Evolutionary conservation across 2,113 vertebrate genomes (phyloP), one percentile per base, ranked within the genome.

Genomic region (Clarias gariepinus): DNA sequence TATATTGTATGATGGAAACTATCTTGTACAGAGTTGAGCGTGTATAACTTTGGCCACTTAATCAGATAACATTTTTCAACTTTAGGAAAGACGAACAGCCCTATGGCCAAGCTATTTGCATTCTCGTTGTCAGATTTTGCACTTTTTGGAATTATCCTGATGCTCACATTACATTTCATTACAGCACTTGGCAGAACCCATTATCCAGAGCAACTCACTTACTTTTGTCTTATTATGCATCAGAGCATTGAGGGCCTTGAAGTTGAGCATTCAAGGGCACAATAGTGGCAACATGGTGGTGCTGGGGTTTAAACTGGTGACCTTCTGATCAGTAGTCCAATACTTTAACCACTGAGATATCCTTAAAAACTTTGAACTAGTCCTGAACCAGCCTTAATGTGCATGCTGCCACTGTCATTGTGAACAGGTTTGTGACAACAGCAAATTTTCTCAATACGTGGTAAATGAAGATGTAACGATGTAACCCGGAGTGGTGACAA

Each of bases 401-500:
- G 10, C 30, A n/a, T 15, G 13, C 68, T 3, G 41, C 57, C 19
- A 3, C 19, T 7, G 23, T 73, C 52, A 73, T 30, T 23, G 11
- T 55, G 52, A 8, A 41, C 47, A n/a, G 21, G 47, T 66, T 64
- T 77, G 71, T 66, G 47, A 28, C 53, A 81, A 33, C 21, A 15
- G 60, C 52, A 57, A 64, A 83, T 86, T 71, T 19, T 58, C 63
- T 69, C 41, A 3, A 8, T 47, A 47, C 47, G 77, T 15, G 3
- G 23, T 47, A 52, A 9, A 19, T 55, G 41, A 83, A 61, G 47
- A 63, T 83, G n/a, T 36, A 47, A 68, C 3, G 19, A 61, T 63
- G 85, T 81, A 60, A 84, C 66, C 83, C 23, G 58, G 91, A 87
- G 82, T 25, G 87, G 87, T 82, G 90, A 87, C 84, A 92, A 89